Percentiles rank a stretch among this genome's conserved stretches.
Conservation (phyloP, 2,113 vertebrate species). For the Lepisosteus oculatus region DNA sequence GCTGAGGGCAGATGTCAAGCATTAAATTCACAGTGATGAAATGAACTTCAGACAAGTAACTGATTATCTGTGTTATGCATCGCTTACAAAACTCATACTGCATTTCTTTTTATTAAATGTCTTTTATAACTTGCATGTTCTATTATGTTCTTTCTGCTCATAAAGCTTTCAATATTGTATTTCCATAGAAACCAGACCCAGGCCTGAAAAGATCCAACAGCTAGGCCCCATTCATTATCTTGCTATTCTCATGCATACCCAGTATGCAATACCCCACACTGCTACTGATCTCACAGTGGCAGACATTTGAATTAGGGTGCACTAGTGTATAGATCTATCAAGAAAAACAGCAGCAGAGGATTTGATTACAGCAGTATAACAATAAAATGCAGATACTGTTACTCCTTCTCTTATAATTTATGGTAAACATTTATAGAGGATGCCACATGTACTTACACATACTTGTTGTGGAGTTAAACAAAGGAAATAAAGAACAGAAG, state of each 20-base stretch:
- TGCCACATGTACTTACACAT: too few species aligned
- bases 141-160: not conserved
- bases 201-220: not conserved
- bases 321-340: not conserved
- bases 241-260: constrained; percentile 15
- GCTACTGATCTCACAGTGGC: constrained; percentile 4
- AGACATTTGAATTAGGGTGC: not conserved
- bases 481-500: too few species aligned
- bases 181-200: constrained; percentile 15
- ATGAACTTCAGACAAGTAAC: too few species aligned
- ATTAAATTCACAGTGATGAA: too few species aligned
- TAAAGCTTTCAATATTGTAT: constrained; percentile 6
- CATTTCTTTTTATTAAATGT: not conserved
- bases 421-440: too few species aligned
- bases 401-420: too few species aligned
- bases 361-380: not conserved
- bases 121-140: not conserved
- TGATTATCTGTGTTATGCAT: not conserved
- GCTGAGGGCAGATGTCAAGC: too few species aligned
- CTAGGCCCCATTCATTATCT: constrained; percentile 8
- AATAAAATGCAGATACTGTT: too few species aligned
- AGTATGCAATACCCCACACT: not conserved
- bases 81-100: not conserved
- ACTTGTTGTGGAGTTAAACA: too few species aligned
- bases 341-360: not conserved